Conservation (phyloP, 1,140 invertebrate genomes). For the Lucilia cuprina region DNA sequence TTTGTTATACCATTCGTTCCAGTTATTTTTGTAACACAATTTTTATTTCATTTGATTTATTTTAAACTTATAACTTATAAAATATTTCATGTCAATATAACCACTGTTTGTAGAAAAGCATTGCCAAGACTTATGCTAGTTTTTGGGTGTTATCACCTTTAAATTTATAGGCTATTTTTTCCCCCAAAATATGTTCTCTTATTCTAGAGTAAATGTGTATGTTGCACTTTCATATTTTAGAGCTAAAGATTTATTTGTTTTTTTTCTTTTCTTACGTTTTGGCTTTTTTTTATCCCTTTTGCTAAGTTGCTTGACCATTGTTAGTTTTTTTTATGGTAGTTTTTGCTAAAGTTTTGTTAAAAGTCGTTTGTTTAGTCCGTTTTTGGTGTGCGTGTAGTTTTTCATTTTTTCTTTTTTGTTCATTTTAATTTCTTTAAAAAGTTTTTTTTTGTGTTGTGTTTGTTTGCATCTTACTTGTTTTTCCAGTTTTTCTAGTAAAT, state of each 20-base stretch:
- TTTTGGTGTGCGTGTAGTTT: neutral
- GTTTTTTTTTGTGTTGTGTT: neutral
- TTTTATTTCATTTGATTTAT: no score
- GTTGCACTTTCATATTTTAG: neutral
- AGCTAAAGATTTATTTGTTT: neutral
- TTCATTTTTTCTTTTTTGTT: neutral
- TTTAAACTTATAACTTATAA: no score
- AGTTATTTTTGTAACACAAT: no score
- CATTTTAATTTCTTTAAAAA: neutral
- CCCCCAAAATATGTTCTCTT: neutral
- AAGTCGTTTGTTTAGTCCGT: neutral
- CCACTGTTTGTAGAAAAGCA: no score
- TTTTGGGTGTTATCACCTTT: conserved; percentile 1
- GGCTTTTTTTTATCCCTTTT: neutral
- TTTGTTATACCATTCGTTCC: no score
- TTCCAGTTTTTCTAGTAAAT: neutral
- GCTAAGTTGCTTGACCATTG: neutral
- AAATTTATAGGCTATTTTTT: neutral
- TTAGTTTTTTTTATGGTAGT: neutral
- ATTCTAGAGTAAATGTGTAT: neutral
- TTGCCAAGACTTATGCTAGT: neutral
- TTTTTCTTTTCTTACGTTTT: neutral
- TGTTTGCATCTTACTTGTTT: neutral
- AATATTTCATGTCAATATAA: no score
- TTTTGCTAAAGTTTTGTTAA: neutral